phyloP scores from a whole-genome alignment of 2,113 vertebrate genomes.

The Erythrocercus mccallii region DNA sequence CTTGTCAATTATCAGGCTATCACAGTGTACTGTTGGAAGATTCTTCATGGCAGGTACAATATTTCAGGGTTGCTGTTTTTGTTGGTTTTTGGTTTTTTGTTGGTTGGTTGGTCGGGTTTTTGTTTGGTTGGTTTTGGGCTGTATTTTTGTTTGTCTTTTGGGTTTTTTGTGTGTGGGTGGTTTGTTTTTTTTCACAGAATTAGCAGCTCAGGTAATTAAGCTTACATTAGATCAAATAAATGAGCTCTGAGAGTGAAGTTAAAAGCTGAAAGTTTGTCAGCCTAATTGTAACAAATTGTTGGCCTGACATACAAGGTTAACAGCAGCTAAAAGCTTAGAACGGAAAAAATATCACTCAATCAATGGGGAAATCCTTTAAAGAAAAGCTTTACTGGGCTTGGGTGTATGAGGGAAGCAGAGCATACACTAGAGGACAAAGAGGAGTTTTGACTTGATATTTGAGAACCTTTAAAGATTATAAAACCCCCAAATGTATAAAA shows the following conservation, averaged over 20 bases:
- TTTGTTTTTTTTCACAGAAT: not conserved
- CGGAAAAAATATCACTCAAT: not conserved
- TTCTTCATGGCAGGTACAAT: not conserved
- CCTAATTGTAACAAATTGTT: slow-evolving; percentile 31
- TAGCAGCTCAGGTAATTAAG: slow-evolving; percentile 16
- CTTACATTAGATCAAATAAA: not conserved
- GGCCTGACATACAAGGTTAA: slow-evolving; percentile 5
- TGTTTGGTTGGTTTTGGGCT: not conserved
- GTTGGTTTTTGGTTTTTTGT: no score
- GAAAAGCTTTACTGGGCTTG: not conserved
- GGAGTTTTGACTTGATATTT: not conserved
- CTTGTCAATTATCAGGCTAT: not conserved
- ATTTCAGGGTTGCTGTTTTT: not conserved
- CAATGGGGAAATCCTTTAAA: not conserved
- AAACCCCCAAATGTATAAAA: not conserved
- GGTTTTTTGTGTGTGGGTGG: not conserved
- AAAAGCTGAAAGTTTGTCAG: slow-evolving; percentile 38
- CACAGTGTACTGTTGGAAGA: not conserved
- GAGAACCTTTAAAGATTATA: slow-evolving; percentile 12
- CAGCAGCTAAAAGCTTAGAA: not conserved
- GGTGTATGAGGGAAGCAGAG: not conserved
- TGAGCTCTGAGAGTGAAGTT: not conserved
- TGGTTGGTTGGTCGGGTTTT: not conserved
- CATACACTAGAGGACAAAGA: not conserved
- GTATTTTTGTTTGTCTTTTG: not conserved